A percentile compares a stretch with the other conserved stretches of the same genome.
Conservation (phyloP, 2,113 vertebrate genomes). For the Sporophila hypoxantha region DNA sequence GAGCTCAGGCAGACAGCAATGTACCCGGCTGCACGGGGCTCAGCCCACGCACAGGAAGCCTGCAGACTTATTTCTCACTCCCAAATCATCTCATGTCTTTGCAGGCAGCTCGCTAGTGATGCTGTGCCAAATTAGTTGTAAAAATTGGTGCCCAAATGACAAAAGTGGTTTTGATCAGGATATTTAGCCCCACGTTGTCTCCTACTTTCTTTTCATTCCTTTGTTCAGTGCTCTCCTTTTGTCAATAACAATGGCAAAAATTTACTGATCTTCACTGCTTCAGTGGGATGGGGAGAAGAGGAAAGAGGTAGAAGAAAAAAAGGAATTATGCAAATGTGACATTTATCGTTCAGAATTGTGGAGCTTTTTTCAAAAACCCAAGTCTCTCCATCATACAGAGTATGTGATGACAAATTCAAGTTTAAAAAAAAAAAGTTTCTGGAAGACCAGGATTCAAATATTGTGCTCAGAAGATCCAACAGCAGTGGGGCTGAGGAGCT, state of each 20-base stretch:
- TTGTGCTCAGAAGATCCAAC: neutral
- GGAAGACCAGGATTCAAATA: neutral
- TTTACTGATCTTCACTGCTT: constrained; percentile 2
- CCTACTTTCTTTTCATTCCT: neutral
- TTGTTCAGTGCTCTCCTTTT: neutral
- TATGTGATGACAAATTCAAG: neutral
- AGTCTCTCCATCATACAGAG: neutral
- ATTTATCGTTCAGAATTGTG: constrained; percentile 15
- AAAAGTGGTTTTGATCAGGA: constrained; percentile 9
- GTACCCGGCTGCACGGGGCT: neutral
- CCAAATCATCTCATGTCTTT: neutral
- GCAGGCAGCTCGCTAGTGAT: neutral
- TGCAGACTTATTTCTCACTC: constrained; percentile 15
- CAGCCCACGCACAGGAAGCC: neutral
- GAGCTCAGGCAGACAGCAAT: neutral
- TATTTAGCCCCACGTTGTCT: constrained; percentile 6
- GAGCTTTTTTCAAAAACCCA: neutral
- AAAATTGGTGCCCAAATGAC: constrained; percentile 34
- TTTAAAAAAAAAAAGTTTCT: neutral
- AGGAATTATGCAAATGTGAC: constrained; percentile 27
- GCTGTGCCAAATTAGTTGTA: constrained; percentile 30
- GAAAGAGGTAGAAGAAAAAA: constrained; percentile 6
- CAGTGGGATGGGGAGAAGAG: neutral
- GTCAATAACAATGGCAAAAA: constrained; percentile 20
- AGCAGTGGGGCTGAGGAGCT: neutral